Conservation (phyloP, 2,888 invertebrate genomes). For the Ochropleura leucogaster region DNA sequence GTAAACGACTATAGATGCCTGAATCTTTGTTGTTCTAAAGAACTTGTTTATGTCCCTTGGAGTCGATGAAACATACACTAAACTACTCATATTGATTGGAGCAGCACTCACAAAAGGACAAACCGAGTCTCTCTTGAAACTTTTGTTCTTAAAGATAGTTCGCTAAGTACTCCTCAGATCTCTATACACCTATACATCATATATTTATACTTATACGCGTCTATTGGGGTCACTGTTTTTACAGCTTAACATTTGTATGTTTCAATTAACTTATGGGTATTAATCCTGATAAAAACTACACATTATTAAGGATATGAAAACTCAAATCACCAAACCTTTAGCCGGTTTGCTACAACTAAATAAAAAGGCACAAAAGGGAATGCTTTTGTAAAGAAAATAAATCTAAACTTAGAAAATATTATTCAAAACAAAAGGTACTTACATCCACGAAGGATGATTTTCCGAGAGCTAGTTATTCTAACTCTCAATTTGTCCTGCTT, state of each 20-base stretch:
- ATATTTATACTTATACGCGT: neutral
- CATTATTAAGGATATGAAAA: neutral
- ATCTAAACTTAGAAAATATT: conserved; percentile 23
- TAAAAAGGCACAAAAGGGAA: conserved; percentile 64
- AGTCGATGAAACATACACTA: conserved; percentile 34
- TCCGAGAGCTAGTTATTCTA: neutral
- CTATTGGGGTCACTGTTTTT: neutral
- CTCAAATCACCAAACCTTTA: neutral
- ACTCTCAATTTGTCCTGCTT: neutral
- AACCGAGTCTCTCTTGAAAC: conserved; percentile 32
- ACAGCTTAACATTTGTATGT: neutral
- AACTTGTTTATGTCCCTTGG: conserved; percentile 21
- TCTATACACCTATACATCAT: neutral
- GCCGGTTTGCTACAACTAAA: conserved; percentile 40
- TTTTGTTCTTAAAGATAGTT: conserved; percentile 34
- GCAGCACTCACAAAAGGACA: conserved; percentile 40
- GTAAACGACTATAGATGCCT: neutral
- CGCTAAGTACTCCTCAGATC: conserved; percentile 17
- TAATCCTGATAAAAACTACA: neutral
- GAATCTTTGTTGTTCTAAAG: conserved; percentile 9
- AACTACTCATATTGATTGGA: conserved; percentile 48
- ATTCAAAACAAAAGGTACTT: neutral
- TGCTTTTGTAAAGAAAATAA: conserved; percentile 43
- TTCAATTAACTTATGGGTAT: neutral
- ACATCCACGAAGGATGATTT: neutral